phyloP scores from a whole-genome alignment of 1,140 invertebrate species.

The Parasteatoda tepidariorum region DNA sequence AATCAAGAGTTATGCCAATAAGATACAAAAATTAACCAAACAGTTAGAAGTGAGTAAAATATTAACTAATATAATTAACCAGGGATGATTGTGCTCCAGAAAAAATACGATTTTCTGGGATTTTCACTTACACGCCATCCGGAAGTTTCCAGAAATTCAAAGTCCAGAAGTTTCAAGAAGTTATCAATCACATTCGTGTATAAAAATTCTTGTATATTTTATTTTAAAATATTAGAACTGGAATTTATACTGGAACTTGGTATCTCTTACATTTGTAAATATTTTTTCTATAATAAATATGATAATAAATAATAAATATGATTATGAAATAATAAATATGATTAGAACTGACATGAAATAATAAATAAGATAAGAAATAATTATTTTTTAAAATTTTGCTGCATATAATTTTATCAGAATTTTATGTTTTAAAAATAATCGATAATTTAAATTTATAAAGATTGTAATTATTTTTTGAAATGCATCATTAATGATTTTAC shows the following conservation, averaged over 20 bases:
- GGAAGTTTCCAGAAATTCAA: too few relatives aligned
- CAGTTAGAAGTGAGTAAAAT: conserved; percentile 67
- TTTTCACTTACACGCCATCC: neutral
- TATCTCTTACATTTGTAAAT: neutral
- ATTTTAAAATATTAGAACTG: too few relatives aligned
- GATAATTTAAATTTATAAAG: neutral
- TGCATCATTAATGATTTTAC: too few relatives aligned
- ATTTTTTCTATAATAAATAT: neutral
- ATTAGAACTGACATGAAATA: neutral
- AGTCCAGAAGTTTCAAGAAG: too few relatives aligned
- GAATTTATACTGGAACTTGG: neutral
- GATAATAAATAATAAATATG: neutral
- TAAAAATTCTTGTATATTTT: too few relatives aligned
- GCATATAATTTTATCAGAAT: neutral
- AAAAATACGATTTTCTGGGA: neutral
- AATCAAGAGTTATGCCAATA: conserved; percentile 73
- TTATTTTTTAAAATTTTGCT: neutral
- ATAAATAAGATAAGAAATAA: neutral
- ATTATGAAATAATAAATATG: neutral
- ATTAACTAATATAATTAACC: conserved; percentile 3
- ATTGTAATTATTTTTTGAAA: neutral
- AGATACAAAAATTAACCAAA: conserved; percentile 69
- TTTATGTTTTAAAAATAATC: neutral
- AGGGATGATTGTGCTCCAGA: too few relatives aligned
- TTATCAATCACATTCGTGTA: too few relatives aligned